phyloP scores from a whole-genome alignment of 2,888 invertebrate genomes.

The Aporophyla lueneburgensis region DNA sequence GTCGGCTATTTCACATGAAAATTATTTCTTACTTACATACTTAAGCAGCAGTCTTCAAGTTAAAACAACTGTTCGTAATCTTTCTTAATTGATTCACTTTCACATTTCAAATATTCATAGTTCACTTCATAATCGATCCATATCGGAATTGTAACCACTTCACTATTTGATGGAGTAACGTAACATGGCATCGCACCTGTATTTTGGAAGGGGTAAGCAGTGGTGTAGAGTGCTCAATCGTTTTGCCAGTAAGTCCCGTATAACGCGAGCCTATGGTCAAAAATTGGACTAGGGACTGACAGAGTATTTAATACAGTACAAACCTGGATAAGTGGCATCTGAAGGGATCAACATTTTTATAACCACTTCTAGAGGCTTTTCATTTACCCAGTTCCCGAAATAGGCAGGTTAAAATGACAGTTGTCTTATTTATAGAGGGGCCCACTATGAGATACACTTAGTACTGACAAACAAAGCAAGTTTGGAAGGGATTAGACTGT shows the following conservation, averaged over 20 bases:
- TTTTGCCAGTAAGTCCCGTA: background rate
- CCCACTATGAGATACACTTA: no score
- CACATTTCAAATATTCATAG: constrained; percentile 13
- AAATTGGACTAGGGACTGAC: no score
- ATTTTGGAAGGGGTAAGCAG: background rate
- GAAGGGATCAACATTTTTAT: no score
- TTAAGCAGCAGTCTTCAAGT: constrained; percentile 48
- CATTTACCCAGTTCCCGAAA: no score
- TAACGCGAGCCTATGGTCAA: no score
- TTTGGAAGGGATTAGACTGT: no score
- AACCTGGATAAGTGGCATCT: no score
- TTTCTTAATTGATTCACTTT: constrained; percentile 38
- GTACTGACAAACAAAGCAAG: no score
- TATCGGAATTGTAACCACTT: constrained; percentile 15
- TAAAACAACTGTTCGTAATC: constrained; percentile 33
- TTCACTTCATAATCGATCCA: constrained; percentile 14
- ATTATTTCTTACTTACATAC: constrained; percentile 34
- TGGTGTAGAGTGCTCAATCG: background rate
- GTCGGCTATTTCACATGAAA: constrained; percentile 1
- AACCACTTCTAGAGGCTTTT: no score
- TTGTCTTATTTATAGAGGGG: no score
- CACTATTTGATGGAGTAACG: background rate
- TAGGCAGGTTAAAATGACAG: no score
- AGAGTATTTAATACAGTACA: background rate
- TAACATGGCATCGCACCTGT: background rate